These are phyloP conservation scores for Vimba vimba DNA, from an alignment of 2,113 vertebrate species.

Conservation along the genomic window DNA sequence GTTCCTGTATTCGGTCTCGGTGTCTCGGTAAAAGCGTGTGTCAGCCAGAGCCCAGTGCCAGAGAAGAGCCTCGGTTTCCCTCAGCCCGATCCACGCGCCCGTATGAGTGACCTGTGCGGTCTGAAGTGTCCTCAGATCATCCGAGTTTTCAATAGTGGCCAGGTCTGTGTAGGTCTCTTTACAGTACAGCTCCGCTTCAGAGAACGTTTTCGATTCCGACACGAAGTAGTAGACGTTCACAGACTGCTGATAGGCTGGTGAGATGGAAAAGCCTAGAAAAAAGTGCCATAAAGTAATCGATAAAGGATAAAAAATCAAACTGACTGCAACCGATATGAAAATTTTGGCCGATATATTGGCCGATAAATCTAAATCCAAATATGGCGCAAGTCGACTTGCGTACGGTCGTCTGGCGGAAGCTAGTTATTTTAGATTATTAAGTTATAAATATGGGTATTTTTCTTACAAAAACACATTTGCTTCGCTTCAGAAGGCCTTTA, in stretches of 20 bases:
- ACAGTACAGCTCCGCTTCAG: conserved; percentile 44
- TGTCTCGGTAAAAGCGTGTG: neutral
- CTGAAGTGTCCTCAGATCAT: neutral
- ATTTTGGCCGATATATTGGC: no score
- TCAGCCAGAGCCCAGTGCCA: conserved; percentile 47
- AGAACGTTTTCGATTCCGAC: neutral
- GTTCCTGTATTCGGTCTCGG: neutral
- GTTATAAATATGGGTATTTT: no score
- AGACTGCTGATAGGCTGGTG: neutral
- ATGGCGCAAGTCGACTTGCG: no score
- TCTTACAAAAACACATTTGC: no score
- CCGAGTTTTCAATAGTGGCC: neutral
- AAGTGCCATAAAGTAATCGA: neutral
- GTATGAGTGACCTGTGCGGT: fast-evolving
- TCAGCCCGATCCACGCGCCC: neutral
- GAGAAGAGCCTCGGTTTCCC: neutral
- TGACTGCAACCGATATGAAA: no score
- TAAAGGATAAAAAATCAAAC: neutral
- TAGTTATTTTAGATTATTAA: no score
- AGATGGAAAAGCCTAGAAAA: neutral
- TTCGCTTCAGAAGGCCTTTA: no score
- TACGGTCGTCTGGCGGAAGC: no score
- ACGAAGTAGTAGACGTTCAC: neutral
- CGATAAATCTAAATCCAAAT: no score
- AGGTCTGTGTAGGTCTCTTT: conserved; percentile 20